Conservation (phyloP, 1,140 invertebrate genomes). For the Sinonovacula constricta region DNA sequence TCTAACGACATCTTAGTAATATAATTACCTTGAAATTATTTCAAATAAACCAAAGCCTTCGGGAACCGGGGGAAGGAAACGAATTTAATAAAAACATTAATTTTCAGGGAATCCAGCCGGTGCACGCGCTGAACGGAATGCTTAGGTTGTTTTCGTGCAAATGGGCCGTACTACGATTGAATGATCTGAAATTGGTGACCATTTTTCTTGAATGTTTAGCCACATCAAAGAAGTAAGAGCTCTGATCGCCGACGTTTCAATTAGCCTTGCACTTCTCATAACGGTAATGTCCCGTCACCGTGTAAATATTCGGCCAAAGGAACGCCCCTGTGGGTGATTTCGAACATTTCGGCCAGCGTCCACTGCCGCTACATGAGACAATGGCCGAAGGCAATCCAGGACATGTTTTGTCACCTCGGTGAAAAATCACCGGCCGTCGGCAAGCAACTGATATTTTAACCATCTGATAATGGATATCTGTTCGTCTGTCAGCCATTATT, state of each 20-base stretch:
- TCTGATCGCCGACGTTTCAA: constrained; percentile 23
- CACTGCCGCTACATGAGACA: not conserved
- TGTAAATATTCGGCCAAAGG: constrained; percentile 29
- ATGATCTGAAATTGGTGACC: constrained; percentile 11
- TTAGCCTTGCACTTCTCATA: constrained; percentile 16
- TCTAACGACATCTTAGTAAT: constrained; percentile 20
- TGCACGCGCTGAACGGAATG: constrained; percentile 26
- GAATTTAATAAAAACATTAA: constrained; percentile 16
- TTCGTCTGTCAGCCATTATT: no score
- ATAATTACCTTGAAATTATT: constrained; percentile 34
- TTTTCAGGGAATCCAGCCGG: not conserved
- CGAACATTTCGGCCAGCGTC: constrained; percentile 1
- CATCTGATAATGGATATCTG: no score
- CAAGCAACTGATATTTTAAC: no score
- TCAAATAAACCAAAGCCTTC: constrained; percentile 15
- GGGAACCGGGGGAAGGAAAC: not conserved
- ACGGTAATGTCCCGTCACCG: constrained; percentile 35
- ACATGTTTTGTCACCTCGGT: not conserved
- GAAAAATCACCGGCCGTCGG: not conserved
- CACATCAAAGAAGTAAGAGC: constrained; percentile 33
- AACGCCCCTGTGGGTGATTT: constrained; percentile 16
- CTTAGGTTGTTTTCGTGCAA: constrained; percentile 6
- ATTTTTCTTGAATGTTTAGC: constrained; percentile 18
- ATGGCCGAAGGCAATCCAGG: not conserved
- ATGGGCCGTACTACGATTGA: constrained; percentile 8